These are phyloP conservation scores for Stichodactyla mertensii DNA, from an alignment of 64 coral and sea anemone genomes.

Conservation along the genomic window DNA sequence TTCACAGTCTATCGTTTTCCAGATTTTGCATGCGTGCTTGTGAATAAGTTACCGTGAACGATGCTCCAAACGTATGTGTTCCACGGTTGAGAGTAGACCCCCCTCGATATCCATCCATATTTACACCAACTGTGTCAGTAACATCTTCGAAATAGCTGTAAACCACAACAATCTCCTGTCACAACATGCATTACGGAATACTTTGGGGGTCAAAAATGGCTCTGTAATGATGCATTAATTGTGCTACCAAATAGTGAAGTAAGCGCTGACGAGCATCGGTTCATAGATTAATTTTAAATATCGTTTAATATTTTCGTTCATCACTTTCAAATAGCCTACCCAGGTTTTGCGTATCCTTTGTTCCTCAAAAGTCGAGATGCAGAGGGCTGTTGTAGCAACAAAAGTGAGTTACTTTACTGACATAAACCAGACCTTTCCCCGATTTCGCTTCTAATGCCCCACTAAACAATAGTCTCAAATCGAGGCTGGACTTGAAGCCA, in stretches of 20 bases:
- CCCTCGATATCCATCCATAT: constrained; percentile 62
- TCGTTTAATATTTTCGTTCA: too few species aligned
- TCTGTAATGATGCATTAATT: too few species aligned
- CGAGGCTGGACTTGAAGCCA: too few species aligned
- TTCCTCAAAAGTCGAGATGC: constrained; percentile 73
- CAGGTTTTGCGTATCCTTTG: constrained; percentile 40
- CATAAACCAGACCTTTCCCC: neutral
- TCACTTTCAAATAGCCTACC: constrained; percentile 43
- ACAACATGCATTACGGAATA: neutral
- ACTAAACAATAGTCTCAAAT: too few species aligned
- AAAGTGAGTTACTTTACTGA: neutral
- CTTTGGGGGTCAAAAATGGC: too few species aligned
- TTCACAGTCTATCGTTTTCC: neutral
- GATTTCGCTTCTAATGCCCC: too few species aligned
- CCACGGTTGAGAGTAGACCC: constrained; percentile 45
- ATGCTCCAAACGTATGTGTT: constrained; percentile 80
- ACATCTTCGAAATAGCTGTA: constrained; percentile 86
- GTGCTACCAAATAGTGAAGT: too few species aligned
- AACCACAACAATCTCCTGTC: neutral
- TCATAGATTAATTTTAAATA: too few species aligned
- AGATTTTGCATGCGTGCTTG: neutral
- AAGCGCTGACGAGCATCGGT: too few species aligned
- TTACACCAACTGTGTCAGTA: constrained; percentile 40
- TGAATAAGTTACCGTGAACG: constrained; percentile 59
- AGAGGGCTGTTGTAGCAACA: constrained; percentile 52